Evolutionary conservation across 2,888 invertebrate genomes (phyloP).

Genomic region (Carabus problematicus): DNA sequence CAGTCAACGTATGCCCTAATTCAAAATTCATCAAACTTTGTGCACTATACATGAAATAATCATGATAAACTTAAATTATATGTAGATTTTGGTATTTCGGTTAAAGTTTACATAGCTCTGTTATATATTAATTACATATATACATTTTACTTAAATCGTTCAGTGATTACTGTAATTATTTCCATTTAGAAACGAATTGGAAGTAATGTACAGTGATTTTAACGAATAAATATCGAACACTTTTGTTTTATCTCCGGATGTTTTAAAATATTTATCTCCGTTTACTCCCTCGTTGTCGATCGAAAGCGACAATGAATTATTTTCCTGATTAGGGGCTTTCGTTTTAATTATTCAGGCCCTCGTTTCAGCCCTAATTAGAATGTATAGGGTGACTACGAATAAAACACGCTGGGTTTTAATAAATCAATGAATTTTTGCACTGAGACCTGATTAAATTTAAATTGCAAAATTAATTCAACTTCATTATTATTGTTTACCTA

Average conservation of each 20-base stretch:
- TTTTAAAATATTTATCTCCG: conserved; percentile 23
- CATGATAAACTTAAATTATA: too few species aligned
- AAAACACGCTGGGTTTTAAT: conserved; percentile 9
- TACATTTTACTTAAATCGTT: too few species aligned
- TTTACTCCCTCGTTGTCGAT: conserved; percentile 30
- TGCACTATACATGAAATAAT: too few species aligned
- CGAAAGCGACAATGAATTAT: conserved; percentile 41
- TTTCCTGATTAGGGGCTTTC: conserved; percentile 39
- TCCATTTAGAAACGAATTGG: conserved; percentile 1
- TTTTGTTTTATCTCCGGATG: conserved; percentile 13
- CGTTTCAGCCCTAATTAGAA: conserved; percentile 35
- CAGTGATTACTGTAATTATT: too few species aligned
- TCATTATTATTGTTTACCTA: too few species aligned
- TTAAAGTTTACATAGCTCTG: too few species aligned
- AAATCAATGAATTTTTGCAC: conserved; percentile 30
- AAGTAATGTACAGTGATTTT: background rate
- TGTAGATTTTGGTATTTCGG: too few species aligned
- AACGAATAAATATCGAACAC: background rate
- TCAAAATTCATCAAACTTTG: conserved; percentile 16
- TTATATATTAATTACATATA: too few species aligned
- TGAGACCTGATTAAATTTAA: conserved; percentile 21
- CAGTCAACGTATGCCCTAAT: background rate
- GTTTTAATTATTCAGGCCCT: conserved; percentile 35
- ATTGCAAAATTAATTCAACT: conserved; percentile 2
- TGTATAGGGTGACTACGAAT: conserved; percentile 31